Percentiles rank a stretch among this genome's conserved stretches.
phyloP scores from a whole-genome alignment of 1,140 invertebrate species.

The Heliothis subflexa region DNA sequence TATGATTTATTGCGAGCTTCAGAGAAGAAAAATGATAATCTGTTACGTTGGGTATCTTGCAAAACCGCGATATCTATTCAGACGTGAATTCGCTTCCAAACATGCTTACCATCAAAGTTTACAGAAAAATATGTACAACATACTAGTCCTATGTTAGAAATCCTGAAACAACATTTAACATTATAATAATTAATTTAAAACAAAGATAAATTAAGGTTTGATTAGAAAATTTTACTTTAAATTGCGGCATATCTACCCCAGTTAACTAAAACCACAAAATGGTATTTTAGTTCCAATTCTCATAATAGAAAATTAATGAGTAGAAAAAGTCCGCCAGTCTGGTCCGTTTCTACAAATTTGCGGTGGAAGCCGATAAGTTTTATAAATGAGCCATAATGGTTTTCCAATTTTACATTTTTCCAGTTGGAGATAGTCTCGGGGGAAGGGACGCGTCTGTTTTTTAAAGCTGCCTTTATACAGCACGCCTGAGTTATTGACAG shows the following conservation, averaged over 20 bases:
- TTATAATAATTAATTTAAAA: no score
- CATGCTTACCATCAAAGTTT: not conserved
- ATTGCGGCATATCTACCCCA: not conserved
- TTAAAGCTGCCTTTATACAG: conserved; percentile 33
- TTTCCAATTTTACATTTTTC: conserved; percentile 37
- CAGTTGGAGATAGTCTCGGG: not conserved
- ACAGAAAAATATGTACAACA: not conserved
- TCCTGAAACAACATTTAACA: not conserved
- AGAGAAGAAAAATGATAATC: not conserved
- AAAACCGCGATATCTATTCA: not conserved
- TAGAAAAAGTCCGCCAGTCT: conserved; percentile 13
- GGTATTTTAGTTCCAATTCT: not conserved
- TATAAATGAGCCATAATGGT: conserved; percentile 36
- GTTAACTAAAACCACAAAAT: not conserved
- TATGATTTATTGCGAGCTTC: not conserved
- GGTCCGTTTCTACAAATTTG: conserved; percentile 11
- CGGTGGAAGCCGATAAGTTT: conserved; percentile 16
- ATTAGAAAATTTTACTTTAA: not conserved
- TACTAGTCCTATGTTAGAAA: not conserved
- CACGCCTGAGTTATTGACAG: conserved; percentile 33
- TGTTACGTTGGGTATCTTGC: not conserved
- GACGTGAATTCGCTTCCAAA: not conserved
- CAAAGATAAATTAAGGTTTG: not conserved
- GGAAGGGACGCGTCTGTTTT: conserved; percentile 32
- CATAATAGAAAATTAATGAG: conserved; percentile 41